These are phyloP conservation scores for Hypocryptadius cinnamomeus DNA, from an alignment of 2,113 vertebrate genomes.

Conservation along the genomic window DNA sequence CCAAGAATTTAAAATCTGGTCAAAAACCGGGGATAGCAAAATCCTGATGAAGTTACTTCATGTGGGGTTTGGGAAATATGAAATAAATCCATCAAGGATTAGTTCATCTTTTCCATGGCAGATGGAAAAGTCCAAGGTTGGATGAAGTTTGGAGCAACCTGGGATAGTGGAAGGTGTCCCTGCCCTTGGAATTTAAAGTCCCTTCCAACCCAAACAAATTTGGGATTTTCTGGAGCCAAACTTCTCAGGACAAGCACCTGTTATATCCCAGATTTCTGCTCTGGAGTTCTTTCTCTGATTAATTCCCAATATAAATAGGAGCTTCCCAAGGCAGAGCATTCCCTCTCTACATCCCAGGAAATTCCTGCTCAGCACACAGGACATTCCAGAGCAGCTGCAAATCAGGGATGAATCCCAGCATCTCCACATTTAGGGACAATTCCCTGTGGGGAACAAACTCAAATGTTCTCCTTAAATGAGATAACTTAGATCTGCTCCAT, in stretches of 20 bases:
- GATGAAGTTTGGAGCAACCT: neutral
- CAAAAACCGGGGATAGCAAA: neutral
- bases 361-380: neutral
- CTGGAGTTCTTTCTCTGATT: neutral
- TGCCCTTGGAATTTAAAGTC: neutral
- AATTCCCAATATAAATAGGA: neutral
- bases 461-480: neutral
- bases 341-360: neutral
- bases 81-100: neutral
- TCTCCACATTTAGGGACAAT: neutral
- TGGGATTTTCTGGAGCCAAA: neutral
- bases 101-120: neutral
- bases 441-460: neutral
- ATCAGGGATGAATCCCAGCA: neutral
- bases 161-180: neutral
- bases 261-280: neutral
- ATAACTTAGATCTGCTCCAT: neutral
- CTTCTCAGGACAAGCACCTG: neutral
- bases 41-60: neutral
- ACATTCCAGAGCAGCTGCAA: neutral
- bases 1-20: neutral
- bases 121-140: neutral
- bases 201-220: neutral
- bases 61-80: neutral
- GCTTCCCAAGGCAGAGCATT: neutral